These are phyloP conservation scores for Caradrina clavipalpis DNA, from an alignment of 2,888 invertebrate genomes.

Conservation along the genomic window DNA sequence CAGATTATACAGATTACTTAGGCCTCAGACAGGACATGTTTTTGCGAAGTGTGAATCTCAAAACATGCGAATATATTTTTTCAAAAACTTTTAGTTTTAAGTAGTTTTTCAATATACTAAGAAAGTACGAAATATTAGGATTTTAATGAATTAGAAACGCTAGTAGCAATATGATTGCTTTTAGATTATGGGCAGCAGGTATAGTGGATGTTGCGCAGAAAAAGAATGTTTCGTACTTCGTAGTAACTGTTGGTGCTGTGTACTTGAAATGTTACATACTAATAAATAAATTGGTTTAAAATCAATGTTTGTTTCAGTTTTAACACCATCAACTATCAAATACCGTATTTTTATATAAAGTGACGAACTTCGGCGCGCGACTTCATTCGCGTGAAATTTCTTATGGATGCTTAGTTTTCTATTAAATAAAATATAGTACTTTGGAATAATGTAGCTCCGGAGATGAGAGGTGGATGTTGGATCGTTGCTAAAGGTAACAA, in stretches of 20 bases:
- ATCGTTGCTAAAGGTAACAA: not conserved
- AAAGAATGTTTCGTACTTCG: slow-evolving; percentile 6
- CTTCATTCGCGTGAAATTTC: no score
- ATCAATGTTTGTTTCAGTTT: not conserved
- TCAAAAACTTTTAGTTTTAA: not conserved
- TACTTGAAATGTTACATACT: slow-evolving; percentile 36
- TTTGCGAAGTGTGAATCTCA: slow-evolving; percentile 41
- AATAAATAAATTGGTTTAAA: slow-evolving; percentile 42
- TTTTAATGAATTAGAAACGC: not conserved
- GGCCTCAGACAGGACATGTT: not conserved
- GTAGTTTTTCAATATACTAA: slow-evolving; percentile 5
- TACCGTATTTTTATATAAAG: no score
- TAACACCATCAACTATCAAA: no score
- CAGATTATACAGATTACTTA: no score
- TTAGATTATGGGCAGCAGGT: not conserved
- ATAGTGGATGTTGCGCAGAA: not conserved
- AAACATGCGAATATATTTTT: slow-evolving; percentile 19
- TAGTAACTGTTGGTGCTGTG: slow-evolving; percentile 35
- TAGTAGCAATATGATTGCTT: slow-evolving; percentile 10
- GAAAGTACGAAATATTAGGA: not conserved
- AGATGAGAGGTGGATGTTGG: not conserved
- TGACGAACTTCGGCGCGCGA: no score
- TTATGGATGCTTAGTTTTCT: no score
- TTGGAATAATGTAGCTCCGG: no score
- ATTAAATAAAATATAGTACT: no score